Percentiles rank a stretch among this genome's conserved stretches.
Evolutionary conservation across 2,113 vertebrate species (phyloP).

Genomic region (Cyphomyrus discorhynchus): DNA sequence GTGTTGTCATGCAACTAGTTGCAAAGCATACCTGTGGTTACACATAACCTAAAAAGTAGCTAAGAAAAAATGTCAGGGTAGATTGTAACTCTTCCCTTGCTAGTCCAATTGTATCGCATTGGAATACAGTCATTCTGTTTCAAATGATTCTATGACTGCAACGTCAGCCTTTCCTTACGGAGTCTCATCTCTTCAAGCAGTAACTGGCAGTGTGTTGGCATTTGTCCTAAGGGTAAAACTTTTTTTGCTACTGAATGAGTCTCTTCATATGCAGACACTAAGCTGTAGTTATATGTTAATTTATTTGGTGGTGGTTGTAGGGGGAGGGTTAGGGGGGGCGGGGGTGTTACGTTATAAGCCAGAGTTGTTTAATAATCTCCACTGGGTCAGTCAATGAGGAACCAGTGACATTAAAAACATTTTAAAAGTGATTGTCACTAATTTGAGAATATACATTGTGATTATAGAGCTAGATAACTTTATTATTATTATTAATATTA

Average conservation of each 20-base stretch:
- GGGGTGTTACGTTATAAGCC: neutral
- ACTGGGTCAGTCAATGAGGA: neutral
- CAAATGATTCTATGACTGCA: neutral
- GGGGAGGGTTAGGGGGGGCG: too few species aligned
- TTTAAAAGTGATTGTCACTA: neutral
- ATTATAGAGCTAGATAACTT: neutral
- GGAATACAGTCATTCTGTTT: neutral
- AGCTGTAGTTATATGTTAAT: neutral
- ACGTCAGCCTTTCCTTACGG: conserved; percentile 10
- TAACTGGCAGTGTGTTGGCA: neutral
- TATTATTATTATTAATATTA: neutral
- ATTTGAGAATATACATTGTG: neutral
- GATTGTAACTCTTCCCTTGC: neutral
- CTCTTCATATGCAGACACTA: neutral
- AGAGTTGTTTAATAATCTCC: neutral
- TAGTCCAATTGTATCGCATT: neutral
- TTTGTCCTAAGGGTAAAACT: neutral
- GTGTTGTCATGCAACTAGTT: neutral
- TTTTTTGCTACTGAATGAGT: neutral
- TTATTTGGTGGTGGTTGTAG: neutral
- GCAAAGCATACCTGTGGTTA: neutral
- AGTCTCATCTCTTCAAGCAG: conserved; percentile 7
- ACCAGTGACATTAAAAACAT: neutral
- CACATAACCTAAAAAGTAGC: neutral
- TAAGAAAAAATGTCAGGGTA: neutral